phyloP scores from a whole-genome alignment of 2,797 vertebrate genomes.

The Cryptoprocta ferox region DNA sequence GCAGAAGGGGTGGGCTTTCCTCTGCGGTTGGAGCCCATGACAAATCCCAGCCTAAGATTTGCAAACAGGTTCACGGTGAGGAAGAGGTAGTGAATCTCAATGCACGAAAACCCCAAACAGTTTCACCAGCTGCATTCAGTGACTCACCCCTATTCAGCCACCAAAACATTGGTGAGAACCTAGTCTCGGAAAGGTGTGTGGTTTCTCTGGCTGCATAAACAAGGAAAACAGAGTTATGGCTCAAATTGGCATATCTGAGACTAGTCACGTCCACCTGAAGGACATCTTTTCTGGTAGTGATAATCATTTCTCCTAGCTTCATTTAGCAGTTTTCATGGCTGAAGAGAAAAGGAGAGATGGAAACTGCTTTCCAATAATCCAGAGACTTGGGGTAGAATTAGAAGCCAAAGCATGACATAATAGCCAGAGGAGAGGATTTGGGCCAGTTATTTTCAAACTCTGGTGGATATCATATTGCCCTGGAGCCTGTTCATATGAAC shows the following conservation, averaged over 20 bases:
- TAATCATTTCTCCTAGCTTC: neutral
- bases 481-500: neutral
- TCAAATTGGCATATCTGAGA: neutral
- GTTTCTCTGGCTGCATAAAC: neutral
- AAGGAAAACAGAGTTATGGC: neutral
- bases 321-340: neutral
- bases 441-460: neutral
- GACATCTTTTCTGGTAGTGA: neutral
- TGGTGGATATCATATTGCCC: neutral
- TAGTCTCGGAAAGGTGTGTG: neutral
- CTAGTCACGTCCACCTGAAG: neutral
- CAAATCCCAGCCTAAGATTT: constrained; percentile 76
- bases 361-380: constrained; percentile 1
- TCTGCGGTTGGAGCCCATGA: constrained; percentile 78
- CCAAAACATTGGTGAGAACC: neutral
- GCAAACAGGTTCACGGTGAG: constrained; percentile 73
- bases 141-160: constrained; percentile 37
- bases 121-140: neutral
- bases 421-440: constrained; percentile 28
- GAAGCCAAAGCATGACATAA: neutral
- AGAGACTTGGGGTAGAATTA: neutral
- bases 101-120: neutral
- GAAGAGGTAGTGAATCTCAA: constrained; percentile 72
- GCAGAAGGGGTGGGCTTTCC: constrained; percentile 74
- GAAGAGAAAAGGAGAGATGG: neutral